Evolutionary conservation across 2,797 vertebrate genomes (phyloP), one percentile per base, ranked within the genome.

Genomic region (Enteromius unitaeniatus): DNA sequence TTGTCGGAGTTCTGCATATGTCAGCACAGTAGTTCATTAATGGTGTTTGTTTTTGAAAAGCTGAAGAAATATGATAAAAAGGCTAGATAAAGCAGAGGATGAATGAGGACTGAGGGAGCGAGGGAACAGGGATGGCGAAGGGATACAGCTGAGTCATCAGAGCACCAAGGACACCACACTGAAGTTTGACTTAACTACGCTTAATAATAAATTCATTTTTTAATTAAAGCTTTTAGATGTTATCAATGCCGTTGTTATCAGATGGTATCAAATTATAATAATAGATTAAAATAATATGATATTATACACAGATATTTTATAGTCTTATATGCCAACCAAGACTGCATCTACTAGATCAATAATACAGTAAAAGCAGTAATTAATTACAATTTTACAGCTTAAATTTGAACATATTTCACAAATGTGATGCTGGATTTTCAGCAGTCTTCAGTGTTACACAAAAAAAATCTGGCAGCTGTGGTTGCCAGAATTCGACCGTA

Each of bases 11-110:
- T 88, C 86, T 88, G 89, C 88, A 86, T 88, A 88, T 90, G 89
- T 90, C 89, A 89, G 89, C 88, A 89, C 87, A 78, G 81, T 85
- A 85, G 83, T 88, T 91, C 87, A 86, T 90, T 91, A 90, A 91
- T 89, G 87, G 83, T 85, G 88, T 91, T 89, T 91, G 87, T 91
- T 89, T 88, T 85, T 78, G 86, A 87, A 90, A 90, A 89, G 83
- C 88, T 86, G 84, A 87, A 89, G 81, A 87, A 85, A 88, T 81
- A 87, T 81, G 87, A 88, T 86, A 80, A 85, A 88, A 87, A 69
- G 42, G 42, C 17, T 53, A 85, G 82, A 87, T 86, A 84, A 86
- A 82, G 67, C 78, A 87, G 79, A 55, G 81, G 47, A 47, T 37
- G 74, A 83, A 53, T n/a, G 34, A 65, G 62, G 26, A 84, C n/a